Percentiles rank a stretch among this genome's conserved stretches.
These are phyloP conservation scores for Talpa occidentalis DNA, from an alignment of 2,113 vertebrate genomes.

Conservation along the genomic window DNA sequence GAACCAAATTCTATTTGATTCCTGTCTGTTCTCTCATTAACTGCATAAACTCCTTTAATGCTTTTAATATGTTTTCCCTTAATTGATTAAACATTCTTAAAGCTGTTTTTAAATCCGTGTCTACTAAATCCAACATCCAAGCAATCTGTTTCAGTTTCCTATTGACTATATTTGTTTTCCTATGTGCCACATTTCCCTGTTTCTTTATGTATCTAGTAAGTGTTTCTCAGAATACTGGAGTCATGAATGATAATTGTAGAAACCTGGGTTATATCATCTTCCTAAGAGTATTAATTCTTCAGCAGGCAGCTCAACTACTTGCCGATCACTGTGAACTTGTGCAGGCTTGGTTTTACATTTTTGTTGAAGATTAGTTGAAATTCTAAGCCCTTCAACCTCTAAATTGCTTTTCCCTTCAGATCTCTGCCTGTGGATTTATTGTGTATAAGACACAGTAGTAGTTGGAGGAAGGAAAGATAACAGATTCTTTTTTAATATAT, in stretches of 20 bases:
- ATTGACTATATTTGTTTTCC: not conserved
- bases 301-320: not conserved
- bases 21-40: not conserved
- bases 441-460: not conserved
- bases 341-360: not conserved
- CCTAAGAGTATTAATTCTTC: not conserved
- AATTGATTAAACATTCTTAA: not conserved
- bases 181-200: not conserved
- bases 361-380: not conserved
- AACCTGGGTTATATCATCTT: not conserved
- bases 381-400: not conserved
- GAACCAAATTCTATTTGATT: not conserved
- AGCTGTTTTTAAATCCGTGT: conserved; percentile 2
- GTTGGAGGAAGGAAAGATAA: not conserved
- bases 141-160: conserved; percentile 17
- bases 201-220: not conserved
- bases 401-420: not conserved
- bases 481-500: conserved; percentile 14
- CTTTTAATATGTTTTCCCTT: not conserved
- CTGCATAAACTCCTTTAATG: not conserved
- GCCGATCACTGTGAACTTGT: not conserved
- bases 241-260: not conserved
- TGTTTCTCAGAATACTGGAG: not conserved
- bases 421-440: not conserved
- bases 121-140: not conserved